Evolutionary conservation across 2,113 vertebrate species (phyloP).

Genomic region (Rhinichthys klamathensis): DNA sequence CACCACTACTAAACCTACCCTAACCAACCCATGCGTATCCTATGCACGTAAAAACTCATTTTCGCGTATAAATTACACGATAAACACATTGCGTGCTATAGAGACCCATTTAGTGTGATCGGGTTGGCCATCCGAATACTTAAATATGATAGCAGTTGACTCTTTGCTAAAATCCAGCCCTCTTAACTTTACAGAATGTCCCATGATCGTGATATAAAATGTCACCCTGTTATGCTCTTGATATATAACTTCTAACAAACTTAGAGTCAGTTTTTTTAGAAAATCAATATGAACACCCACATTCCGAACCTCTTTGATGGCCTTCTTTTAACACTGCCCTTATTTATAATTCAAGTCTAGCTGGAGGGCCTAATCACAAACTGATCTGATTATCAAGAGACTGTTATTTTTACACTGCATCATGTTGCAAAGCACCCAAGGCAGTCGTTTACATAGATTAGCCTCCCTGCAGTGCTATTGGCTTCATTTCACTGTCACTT

Average conservation of each 20-base stretch:
- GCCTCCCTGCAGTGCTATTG: not conserved
- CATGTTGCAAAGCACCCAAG: not conserved
- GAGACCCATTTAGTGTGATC: too few species aligned
- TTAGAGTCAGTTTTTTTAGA: not conserved
- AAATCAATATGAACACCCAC: slow-evolving; percentile 1
- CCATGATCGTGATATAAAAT: not conserved
- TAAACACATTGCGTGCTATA: too few species aligned
- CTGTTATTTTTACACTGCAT: slow-evolving; percentile 33
- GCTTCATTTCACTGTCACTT: not conserved
- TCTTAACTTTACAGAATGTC: not conserved
- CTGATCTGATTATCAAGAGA: slow-evolving; percentile 31
- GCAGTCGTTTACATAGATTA: slow-evolving; percentile 39
- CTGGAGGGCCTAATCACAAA: slow-evolving; percentile 32
- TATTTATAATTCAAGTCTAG: slow-evolving; percentile 34
- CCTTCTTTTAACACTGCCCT: slow-evolving; percentile 23
- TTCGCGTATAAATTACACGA: too few species aligned
- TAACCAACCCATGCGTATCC: too few species aligned
- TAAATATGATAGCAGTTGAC: not conserved
- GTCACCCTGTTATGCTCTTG: not conserved
- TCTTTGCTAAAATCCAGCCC: not conserved
- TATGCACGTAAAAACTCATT: too few species aligned
- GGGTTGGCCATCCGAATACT: slow-evolving; percentile 43
- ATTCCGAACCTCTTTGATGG: not conserved
- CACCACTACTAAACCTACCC: too few species aligned
- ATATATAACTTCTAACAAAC: not conserved